Evolutionary conservation across 2,888 invertebrate species (phyloP), one percentile per base, ranked within the genome.

Genomic region (Agrochola lychnidis): DNA sequence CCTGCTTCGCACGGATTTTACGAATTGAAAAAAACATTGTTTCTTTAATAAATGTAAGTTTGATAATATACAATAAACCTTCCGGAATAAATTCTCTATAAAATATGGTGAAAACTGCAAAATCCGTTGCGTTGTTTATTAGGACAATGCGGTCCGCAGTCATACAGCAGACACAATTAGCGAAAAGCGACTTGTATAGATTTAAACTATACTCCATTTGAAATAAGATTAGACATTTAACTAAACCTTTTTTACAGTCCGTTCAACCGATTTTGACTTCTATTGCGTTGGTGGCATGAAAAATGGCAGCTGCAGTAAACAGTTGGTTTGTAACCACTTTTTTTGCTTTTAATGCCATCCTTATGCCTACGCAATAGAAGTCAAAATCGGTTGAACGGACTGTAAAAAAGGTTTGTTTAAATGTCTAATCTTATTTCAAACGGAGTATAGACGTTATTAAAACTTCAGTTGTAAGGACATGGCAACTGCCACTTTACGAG

Each of bases 381-480:
- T n/a, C n/a, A n/a, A n/a, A n/a, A n/a, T n/a, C n/a, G n/a, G n/a
- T n/a, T n/a, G n/a, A n/a, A n/a, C n/a, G n/a, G n/a, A n/a, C n/a
- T n/a, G n/a, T n/a, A n/a, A n/a, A n/a, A n/a, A n/a, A n/a, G n/a
- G n/a, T n/a, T n/a, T n/a, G n/a, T n/a, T n/a, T n/a, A n/a, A n/a
- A n/a, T n/a, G n/a, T n/a, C n/a, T n/a, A n/a, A n/a, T n/a, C n/a
- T n/a, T n/a, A n/a, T n/a, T n/a, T n/a, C n/a, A n/a, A n/a, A n/a
- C n/a, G n/a, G n/a, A n/a, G n/a, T n/a, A n/a, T n/a, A 74, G 68
- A 67, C 42, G 76, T 57, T 67, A 76, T 53, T 59, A 62, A n/a
- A 73, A 74, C 63, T 73, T 61, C 1, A 62, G 36, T 67, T 70
- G 45, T 78, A 67, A 72, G 67, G 63, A 66, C 66, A 73, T 73